A percentile compares a stretch with the other conserved stretches of the same genome.
These are phyloP conservation scores for Lasioglossum zephyrum DNA, from an alignment of 2,888 invertebrate species.

Conservation along the genomic window DNA sequence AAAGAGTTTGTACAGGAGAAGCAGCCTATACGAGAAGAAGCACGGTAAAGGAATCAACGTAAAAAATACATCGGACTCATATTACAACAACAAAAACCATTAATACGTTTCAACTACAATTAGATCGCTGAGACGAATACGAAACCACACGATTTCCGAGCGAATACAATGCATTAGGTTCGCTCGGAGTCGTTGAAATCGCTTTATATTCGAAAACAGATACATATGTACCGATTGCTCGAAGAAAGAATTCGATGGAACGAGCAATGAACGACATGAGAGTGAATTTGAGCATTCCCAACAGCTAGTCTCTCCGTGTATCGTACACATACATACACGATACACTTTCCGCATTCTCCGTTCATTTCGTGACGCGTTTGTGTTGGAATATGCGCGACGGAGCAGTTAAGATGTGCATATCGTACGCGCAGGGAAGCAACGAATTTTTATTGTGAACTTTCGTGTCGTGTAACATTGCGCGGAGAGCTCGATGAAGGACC, in stretches of 20 bases:
- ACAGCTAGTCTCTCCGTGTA: background rate
- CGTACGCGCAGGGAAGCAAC: slow-evolving; percentile 35
- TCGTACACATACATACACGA: background rate
- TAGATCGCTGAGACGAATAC: background rate
- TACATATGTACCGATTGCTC: background rate
- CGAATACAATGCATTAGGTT: slow-evolving; percentile 49
- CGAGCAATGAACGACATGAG: background rate
- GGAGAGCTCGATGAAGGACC: slow-evolving; percentile 47
- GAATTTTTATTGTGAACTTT: slow-evolving; percentile 61
- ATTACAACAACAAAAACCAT: background rate
- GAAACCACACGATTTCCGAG: slow-evolving; percentile 23
- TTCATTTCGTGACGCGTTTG: slow-evolving; percentile 19
- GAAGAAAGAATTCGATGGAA: background rate
- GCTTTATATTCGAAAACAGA: background rate
- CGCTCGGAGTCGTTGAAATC: slow-evolving; percentile 23
- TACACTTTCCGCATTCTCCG: slow-evolving; percentile 21
- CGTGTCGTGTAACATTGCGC: slow-evolving; percentile 59
- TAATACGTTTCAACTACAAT: background rate
- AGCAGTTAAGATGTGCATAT: slow-evolving; percentile 43
- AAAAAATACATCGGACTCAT: background rate
- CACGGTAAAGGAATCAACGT: background rate
- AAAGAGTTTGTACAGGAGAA: background rate
- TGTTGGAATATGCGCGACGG: slow-evolving; percentile 23
- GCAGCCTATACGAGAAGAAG: background rate
- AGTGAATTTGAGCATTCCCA: no score